Conservation (phyloP, 1,140 invertebrate genomes). For the Macrobrachium rosenbergii region DNA sequence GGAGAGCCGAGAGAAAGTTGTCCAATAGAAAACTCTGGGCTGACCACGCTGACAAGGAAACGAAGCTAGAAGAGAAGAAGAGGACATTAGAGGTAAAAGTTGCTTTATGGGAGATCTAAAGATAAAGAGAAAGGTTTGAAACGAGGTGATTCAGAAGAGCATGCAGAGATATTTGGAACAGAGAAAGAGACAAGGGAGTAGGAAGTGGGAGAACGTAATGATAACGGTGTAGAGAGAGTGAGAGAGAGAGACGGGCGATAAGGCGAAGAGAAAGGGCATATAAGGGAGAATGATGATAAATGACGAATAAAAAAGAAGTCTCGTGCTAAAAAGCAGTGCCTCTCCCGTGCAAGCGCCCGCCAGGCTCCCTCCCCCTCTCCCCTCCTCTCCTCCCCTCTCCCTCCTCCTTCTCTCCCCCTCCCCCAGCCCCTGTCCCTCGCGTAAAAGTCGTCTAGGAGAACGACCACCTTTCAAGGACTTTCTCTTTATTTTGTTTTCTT, state of each 20-base stretch:
- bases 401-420: neutral
- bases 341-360: slow-evolving; percentile 2
- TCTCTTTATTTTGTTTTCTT: too few species aligned
- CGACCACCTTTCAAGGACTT: too few species aligned
- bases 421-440: neutral
- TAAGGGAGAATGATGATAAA: neutral
- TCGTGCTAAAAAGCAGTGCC: neutral
- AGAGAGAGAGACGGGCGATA: neutral
- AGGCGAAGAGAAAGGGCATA: neutral
- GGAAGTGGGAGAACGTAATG: neutral
- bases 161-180: neutral
- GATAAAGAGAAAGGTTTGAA: too few species aligned
- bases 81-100: too few species aligned
- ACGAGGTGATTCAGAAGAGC: too few species aligned
- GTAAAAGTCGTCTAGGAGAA: too few species aligned
- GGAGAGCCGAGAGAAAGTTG: too few species aligned
- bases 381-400: neutral
- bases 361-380: neutral
- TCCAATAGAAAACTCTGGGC: too few species aligned
- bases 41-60: too few species aligned
- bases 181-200: neutral
- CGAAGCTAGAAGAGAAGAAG: too few species aligned
- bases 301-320: neutral
- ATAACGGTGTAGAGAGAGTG: neutral
- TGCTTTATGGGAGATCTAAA: too few species aligned